Evolutionary conservation across 2,797 vertebrate genomes (phyloP).

Genomic region (Emydoidea blandingii): DNA sequence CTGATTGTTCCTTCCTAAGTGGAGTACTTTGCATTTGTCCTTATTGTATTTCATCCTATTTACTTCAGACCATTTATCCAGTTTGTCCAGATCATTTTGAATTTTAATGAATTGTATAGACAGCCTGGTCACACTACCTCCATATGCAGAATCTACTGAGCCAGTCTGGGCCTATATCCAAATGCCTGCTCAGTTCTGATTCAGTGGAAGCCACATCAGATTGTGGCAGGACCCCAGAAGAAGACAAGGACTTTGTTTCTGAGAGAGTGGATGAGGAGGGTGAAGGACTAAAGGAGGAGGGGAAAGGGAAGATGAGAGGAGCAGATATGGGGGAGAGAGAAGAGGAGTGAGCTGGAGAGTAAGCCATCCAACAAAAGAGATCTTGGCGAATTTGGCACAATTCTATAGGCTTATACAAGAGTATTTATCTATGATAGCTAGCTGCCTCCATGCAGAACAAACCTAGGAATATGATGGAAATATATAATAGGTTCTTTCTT

Average conservation of each 20-base stretch:
- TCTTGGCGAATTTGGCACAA: background rate
- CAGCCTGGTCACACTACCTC: background rate
- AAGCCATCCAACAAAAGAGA: background rate
- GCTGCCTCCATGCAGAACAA: background rate
- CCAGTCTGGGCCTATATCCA: background rate
- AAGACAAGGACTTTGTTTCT: background rate
- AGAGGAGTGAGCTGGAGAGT: background rate
- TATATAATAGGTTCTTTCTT: slow-evolving; percentile 7
- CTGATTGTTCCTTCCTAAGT: no score
- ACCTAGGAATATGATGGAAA: slow-evolving; percentile 31
- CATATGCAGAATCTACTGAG: background rate
- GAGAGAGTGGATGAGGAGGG: accelerated
- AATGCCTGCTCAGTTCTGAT: background rate
- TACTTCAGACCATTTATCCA: no score
- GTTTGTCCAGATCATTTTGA: no score
- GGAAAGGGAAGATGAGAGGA: background rate
- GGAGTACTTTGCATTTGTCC: no score
- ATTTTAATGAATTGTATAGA: no score
- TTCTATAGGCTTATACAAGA: accelerated
- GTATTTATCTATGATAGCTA: background rate
- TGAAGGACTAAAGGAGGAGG: background rate
- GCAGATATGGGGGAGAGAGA: background rate
- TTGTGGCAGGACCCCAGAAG: background rate
- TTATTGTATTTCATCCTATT: no score
- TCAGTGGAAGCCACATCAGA: background rate